Conservation (phyloP, 2,113 vertebrate genomes). For the Zapus hudsonius region DNA sequence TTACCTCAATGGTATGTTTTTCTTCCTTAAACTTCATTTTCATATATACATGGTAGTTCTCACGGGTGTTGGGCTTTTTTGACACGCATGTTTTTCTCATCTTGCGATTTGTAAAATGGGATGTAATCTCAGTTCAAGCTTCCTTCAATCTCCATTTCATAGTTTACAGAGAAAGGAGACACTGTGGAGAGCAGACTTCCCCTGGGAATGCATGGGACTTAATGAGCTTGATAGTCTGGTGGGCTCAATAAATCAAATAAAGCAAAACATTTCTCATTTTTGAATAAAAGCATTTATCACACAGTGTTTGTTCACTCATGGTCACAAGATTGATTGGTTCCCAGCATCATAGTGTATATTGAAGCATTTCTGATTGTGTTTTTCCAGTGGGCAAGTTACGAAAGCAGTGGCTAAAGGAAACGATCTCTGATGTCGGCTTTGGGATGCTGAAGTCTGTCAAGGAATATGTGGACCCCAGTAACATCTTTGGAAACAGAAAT, state of each 20-base stretch:
- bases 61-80: slow-evolving; percentile 65
- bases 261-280: slow-evolving; percentile 99
- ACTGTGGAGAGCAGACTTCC: slow-evolving; percentile 91
- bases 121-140: slow-evolving; percentile 80
- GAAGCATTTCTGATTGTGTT: slow-evolving; percentile 86
- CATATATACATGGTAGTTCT: slow-evolving; percentile 51
- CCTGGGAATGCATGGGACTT: slow-evolving; percentile 95
- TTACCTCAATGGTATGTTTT: slow-evolving; percentile 25
- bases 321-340: slow-evolving; percentile 98
- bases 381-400: slow-evolving; percentile 98
- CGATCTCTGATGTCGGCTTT: slow-evolving; percentile 94
- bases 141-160: slow-evolving; percentile 87
- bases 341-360: slow-evolving; percentile 91
- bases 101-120: slow-evolving; percentile 79
- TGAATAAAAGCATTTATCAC: slow-evolving; percentile 99
- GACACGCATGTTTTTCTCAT: slow-evolving; percentile 75
- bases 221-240: slow-evolving; percentile 99
- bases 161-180: slow-evolving; percentile 88
- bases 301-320: slow-evolving; percentile 98
- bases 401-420: slow-evolving; percentile 97
- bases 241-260: slow-evolving; percentile 99
- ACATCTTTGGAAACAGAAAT: slow-evolving; percentile 98
- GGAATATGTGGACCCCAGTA: slow-evolving; percentile 96
- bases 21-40: slow-evolving; percentile 58
- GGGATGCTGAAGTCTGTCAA: slow-evolving; percentile 98